Evolutionary conservation across 1,140 invertebrate genomes (phyloP), one percentile per base, ranked within the genome.

Genomic region (Rhynchophorus ferrugineus): DNA sequence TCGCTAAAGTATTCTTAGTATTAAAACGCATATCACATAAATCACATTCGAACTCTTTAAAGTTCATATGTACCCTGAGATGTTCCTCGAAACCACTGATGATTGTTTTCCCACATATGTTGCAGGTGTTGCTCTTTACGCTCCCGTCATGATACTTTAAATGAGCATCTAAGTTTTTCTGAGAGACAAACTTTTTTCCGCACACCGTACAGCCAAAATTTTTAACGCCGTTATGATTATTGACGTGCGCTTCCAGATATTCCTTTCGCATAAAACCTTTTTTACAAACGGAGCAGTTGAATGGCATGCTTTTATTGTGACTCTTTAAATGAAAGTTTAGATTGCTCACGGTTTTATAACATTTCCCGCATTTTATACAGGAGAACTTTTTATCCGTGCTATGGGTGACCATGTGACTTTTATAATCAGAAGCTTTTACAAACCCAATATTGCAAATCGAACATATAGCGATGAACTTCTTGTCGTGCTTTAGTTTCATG

Each of bases 261-360:
- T 68, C 66, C 37, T 66, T 66, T 9, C 66, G 33, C 57, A 67
- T 60, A 42, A 67, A 68, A 13, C 65, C 65, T 56, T 65, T 68
- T n/a, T 61, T 52, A 42, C 66, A 68, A 14, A 65, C 57, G 3
- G 37, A 9, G 46, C 66, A 68, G 8, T 33, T 54, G 38, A 56
- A 66, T 1, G 66, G 66, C 33, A 67, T 39, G 20, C 49, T 52
- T 13, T 57, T 53, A 39, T 57, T 55, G 46, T 68, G 68, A 29
- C 61, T 54, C 56, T 68, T 71, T 53, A 65, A 62, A 48, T 71
- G 69, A 42, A 66, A 67, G 39, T 67, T 65, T 22, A 71, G 54
- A 44, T 68, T 68, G 37, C 63, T 67, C 11, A 65, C 13, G 1
- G 67, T 69, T 46, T 67, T 69, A 39, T 69, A 71, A 20, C 51